These are phyloP conservation scores for Nilaparvata lugens DNA, from an alignment of 1,140 invertebrate genomes.

Conservation along the genomic window DNA sequence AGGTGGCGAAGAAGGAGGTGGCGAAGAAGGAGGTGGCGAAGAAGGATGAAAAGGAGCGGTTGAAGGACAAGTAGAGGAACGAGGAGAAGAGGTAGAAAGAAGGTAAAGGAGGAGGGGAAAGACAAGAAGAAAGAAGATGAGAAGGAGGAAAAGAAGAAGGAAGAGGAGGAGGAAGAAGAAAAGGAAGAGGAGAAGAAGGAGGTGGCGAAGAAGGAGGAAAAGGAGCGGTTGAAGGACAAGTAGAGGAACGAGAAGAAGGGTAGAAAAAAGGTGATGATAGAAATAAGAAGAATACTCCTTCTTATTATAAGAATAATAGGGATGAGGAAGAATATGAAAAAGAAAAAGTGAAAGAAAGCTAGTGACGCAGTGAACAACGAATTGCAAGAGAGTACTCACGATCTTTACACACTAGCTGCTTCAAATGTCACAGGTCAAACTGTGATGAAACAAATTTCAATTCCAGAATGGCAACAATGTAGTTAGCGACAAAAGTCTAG, in stretches of 20 bases:
- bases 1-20: slow-evolving; percentile 52
- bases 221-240: slow-evolving; percentile 50
- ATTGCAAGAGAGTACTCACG: too few species aligned
- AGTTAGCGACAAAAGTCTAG: too few species aligned
- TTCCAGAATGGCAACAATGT: too few species aligned
- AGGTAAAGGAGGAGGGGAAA: too few species aligned
- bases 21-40: slow-evolving; percentile 44
- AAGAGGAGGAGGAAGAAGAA: background rate
- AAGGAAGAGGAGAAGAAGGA: too few species aligned
- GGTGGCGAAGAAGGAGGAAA: slow-evolving; percentile 37
- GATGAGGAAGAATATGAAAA: background rate
- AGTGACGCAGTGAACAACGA: background rate
- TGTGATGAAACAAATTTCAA: background rate
- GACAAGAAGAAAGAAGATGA: too few species aligned
- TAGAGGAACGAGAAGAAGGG: slow-evolving; percentile 46
- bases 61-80: too few species aligned
- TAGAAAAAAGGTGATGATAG: slow-evolving; percentile 29
- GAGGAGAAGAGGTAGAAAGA: too few species aligned
- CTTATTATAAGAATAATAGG: background rate
- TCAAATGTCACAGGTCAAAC: background rate
- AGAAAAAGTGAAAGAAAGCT: too few species aligned
- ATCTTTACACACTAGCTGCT: too few species aligned
- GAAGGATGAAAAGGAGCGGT: too few species aligned
- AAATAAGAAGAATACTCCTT: slow-evolving; percentile 20
- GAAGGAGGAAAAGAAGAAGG: slow-evolving; percentile 13